These are phyloP conservation scores for Pteruthius melanotis DNA, from an alignment of 2,113 vertebrate species.

Conservation along the genomic window DNA sequence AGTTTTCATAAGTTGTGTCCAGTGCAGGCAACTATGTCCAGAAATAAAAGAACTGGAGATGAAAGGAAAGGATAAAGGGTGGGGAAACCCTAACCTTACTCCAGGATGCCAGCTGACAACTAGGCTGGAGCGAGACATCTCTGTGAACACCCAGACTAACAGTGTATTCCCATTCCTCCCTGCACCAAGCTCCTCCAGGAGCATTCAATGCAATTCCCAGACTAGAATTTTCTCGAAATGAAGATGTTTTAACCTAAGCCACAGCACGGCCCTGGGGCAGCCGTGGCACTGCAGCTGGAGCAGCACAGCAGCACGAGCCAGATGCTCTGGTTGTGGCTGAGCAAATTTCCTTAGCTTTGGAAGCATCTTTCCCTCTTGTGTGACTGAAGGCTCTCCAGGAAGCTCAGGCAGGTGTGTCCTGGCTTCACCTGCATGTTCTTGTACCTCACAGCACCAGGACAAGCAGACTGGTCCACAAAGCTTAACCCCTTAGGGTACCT, in stretches of 20 bases:
- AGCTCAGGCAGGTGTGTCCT: not conserved
- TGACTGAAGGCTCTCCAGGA: not conserved
- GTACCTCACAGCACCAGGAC: not conserved
- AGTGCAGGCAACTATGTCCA: not conserved
- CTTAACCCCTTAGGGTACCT: not conserved
- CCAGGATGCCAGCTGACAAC: not conserved
- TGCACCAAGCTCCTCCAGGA: not conserved
- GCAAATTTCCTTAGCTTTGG: not conserved
- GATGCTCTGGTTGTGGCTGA: fast-evolving
- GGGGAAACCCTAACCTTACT: not conserved
- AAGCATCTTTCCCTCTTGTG: not conserved
- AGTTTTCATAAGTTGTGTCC: not conserved
- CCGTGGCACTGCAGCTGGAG: not conserved
- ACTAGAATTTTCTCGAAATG: not conserved
- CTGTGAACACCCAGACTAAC: not conserved
- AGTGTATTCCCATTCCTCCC: not conserved
- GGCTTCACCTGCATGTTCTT: not conserved
- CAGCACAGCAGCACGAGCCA: not conserved
- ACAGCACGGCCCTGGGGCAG: fast-evolving
- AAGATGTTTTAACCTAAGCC: not conserved
- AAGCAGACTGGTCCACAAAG: not conserved
- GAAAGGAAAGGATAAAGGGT: not conserved
- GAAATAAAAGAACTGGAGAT: not conserved
- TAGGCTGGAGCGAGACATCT: not conserved
- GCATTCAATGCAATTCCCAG: not conserved